phyloP scores from a whole-genome alignment of 2,113 vertebrate species.

The Rhinogobius similis region DNA sequence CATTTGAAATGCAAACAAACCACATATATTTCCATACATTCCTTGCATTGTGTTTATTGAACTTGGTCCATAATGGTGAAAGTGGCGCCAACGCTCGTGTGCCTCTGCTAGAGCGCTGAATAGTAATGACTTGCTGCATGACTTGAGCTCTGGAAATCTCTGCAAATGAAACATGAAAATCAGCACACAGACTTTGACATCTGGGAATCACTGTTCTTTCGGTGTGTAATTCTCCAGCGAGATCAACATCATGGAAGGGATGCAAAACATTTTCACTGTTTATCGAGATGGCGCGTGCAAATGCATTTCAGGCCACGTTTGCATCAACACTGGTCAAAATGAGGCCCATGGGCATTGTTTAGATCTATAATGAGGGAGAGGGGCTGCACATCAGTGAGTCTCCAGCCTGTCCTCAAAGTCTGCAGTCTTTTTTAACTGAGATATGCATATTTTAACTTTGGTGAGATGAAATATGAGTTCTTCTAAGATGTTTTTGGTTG shows the following conservation, averaged over 20 bases:
- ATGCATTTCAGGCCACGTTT: constrained; percentile 29
- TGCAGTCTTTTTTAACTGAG: constrained; percentile 23
- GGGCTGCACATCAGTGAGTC: constrained; percentile 31
- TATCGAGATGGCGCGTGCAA: constrained; percentile 10
- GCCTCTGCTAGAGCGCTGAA: constrained; percentile 39
- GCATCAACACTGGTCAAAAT: constrained; percentile 62
- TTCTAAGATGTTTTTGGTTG: constrained; percentile 20
- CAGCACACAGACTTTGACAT: constrained; percentile 55
- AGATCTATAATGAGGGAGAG: constrained; percentile 62
- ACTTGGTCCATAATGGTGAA: background rate
- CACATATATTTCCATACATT: background rate
- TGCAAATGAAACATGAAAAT: constrained; percentile 51
- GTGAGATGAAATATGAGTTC: constrained; percentile 19
- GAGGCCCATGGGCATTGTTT: constrained; percentile 69
- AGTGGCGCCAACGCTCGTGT: constrained; percentile 12
- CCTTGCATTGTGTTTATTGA: background rate
- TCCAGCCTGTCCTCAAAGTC: constrained; percentile 44
- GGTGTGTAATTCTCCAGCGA: constrained; percentile 63
- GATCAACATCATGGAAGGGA: constrained; percentile 60
- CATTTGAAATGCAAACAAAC: background rate
- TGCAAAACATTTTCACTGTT: constrained; percentile 43
- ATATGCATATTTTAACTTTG: constrained; percentile 41
- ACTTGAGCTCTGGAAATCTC: constrained; percentile 37
- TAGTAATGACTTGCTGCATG: constrained; percentile 54
- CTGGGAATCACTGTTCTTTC: constrained; percentile 54